Percentiles rank a stretch among this genome's conserved stretches.
These are phyloP conservation scores for Aythya baeri DNA, from an alignment of 2,113 vertebrate species.

Conservation along the genomic window DNA sequence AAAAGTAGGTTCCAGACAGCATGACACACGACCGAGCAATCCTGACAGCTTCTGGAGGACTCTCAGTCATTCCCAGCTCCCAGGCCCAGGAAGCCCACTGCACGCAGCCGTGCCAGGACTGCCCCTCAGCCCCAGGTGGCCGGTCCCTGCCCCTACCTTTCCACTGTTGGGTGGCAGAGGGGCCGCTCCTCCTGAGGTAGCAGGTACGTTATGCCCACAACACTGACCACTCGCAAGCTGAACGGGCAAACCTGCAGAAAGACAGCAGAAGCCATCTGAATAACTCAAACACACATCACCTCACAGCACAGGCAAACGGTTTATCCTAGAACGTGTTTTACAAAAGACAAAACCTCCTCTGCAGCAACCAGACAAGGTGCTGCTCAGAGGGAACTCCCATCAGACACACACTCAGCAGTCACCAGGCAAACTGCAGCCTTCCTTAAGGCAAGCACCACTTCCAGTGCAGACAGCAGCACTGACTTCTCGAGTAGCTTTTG, in stretches of 20 bases:
- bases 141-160: constrained; percentile 81
- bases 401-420: background rate
- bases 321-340: rapidly evolving
- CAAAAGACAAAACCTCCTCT: background rate
- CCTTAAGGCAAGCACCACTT: background rate
- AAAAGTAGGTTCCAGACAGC: background rate
- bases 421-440: background rate
- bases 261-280: background rate
- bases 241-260: constrained; percentile 89
- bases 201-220: constrained; percentile 96
- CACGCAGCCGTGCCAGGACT: background rate
- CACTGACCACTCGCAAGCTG: constrained; percentile 94
- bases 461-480: background rate
- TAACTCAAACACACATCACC: background rate
- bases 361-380: background rate
- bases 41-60: background rate
- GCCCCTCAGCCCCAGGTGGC: background rate
- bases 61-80: background rate
- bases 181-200: constrained; percentile 96
- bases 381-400: background rate
- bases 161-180: constrained; percentile 93
- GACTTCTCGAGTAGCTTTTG: background rate
- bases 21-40: background rate
- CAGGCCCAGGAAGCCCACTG: background rate
- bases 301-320: background rate